Conservation (phyloP, 2,113 vertebrate genomes). For the Narcine bancroftii region DNA sequence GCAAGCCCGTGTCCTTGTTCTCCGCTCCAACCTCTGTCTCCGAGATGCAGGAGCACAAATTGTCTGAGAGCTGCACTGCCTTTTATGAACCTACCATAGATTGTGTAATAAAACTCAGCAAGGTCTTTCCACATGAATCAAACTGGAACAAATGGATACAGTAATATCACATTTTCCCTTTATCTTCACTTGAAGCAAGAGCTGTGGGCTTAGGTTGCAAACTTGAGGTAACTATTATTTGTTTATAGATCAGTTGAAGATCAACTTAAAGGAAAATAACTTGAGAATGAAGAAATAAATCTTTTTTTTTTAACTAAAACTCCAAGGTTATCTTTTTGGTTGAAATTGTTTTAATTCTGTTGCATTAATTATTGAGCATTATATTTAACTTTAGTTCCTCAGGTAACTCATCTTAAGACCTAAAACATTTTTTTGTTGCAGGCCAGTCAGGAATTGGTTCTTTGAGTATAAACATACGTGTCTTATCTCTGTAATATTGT, state of each 20-base stretch:
- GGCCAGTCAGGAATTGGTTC: background rate
- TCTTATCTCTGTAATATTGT: too few species aligned
- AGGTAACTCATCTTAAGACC: background rate
- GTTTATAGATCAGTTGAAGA: background rate
- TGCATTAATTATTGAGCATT: background rate
- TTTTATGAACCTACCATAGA: constrained; percentile 82
- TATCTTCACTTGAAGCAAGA: background rate
- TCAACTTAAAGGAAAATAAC: background rate
- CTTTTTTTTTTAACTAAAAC: background rate
- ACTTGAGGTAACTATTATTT: background rate
- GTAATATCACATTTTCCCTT: background rate
- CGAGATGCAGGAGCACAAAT: constrained; percentile 11
- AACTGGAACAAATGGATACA: constrained; percentile 76
- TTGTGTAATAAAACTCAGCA: constrained; percentile 68
- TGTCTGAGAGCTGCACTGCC: background rate
- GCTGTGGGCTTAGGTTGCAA: background rate
- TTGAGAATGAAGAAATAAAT: constrained; percentile 28
- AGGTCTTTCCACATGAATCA: constrained; percentile 70
- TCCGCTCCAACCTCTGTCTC: constrained; percentile 44
- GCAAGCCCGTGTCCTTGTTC: constrained; percentile 60
- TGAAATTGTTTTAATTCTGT: background rate
- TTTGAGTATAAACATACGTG: background rate
- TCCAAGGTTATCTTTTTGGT: background rate
- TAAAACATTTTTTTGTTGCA: too few species aligned
- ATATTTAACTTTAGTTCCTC: background rate